phyloP scores from a whole-genome alignment of 2,113 vertebrate genomes.

The Xiphophorus couchianus region DNA sequence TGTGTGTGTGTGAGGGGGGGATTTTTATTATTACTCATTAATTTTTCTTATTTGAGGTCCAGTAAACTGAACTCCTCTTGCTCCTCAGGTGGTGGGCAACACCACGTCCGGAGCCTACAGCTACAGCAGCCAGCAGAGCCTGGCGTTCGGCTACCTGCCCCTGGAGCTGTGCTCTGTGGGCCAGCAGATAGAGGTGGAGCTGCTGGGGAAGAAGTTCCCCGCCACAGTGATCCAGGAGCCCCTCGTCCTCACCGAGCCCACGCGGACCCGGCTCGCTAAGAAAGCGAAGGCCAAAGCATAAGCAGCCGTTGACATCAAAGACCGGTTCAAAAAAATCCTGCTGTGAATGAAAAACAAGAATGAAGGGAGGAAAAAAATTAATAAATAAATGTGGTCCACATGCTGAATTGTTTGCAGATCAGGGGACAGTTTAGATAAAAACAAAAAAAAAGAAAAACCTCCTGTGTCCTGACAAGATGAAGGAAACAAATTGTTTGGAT shows the following conservation, averaged over 20 bases:
- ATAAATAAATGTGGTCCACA: not conserved
- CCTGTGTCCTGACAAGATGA: not conserved
- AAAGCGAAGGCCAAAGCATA: constrained; percentile 73
- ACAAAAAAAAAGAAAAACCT: not conserved
- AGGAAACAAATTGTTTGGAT: constrained; percentile 1
- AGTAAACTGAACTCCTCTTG: not conserved
- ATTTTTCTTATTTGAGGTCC: not conserved
- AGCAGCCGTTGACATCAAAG: not conserved
- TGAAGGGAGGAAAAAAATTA: no score
- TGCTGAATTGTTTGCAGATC: constrained; percentile 2
- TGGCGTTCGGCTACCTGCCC: constrained; percentile 94
- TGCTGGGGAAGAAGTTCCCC: constrained; percentile 88
- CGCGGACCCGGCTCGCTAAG: constrained; percentile 84
- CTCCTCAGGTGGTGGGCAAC: constrained; percentile 91
- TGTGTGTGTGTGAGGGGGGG: no score
- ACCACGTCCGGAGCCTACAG: constrained; percentile 96
- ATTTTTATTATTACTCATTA: no score
- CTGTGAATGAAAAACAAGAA: constrained; percentile 14
- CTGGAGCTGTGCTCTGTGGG: constrained; percentile 84
- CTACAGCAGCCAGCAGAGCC: constrained; percentile 86
- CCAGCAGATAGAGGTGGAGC: constrained; percentile 91
- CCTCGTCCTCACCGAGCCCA: constrained; percentile 89
- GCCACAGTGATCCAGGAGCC: constrained; percentile 89
- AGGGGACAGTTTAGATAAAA: not conserved
- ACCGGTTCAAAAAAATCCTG: not conserved